phyloP scores from a whole-genome alignment of 92 coral and sea anemone genomes.

The Pocillopora meandrina region DNA sequence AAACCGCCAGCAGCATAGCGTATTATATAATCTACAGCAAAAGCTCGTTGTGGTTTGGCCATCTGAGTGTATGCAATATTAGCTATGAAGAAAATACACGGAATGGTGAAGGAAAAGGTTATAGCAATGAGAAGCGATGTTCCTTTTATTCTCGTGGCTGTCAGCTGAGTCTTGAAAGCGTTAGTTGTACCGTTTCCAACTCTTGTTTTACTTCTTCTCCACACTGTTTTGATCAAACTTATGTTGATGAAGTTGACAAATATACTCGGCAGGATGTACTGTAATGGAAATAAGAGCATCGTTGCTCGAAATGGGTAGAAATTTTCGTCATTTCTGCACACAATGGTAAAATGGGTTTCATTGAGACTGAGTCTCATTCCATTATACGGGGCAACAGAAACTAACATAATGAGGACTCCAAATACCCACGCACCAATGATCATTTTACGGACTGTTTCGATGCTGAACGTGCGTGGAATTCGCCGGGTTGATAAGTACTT shows the following conservation, averaged over 20 bases:
- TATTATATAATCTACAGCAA: not conserved
- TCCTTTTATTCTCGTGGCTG: not conserved
- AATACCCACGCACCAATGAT: conserved; percentile 11
- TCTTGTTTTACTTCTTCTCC: not conserved
- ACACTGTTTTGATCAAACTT: not conserved
- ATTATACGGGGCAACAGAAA: not conserved
- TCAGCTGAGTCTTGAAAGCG: not conserved
- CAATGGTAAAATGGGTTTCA: conserved; percentile 15
- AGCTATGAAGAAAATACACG: not conserved
- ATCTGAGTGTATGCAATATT: conserved; percentile 7
- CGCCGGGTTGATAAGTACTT: conserved; percentile 24
- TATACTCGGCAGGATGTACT: conserved; percentile 7
- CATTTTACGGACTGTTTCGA: conserved; percentile 14
- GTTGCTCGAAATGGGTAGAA: conserved; percentile 23
- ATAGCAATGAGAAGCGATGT: conserved; percentile 12
- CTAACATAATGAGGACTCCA: not conserved
- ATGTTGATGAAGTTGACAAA: conserved; percentile 4
- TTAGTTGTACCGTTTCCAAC: not conserved
- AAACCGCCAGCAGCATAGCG: conserved; percentile 13
- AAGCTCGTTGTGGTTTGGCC: conserved; percentile 12
- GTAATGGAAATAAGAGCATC: not conserved
- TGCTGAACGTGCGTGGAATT: conserved; percentile 5
- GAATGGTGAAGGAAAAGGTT: conserved; percentile 12
- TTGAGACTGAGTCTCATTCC: conserved; percentile 4
- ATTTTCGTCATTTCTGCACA: not conserved